phyloP scores from a whole-genome alignment of 2,888 invertebrate species.

The Endotricha flammealis region DNA sequence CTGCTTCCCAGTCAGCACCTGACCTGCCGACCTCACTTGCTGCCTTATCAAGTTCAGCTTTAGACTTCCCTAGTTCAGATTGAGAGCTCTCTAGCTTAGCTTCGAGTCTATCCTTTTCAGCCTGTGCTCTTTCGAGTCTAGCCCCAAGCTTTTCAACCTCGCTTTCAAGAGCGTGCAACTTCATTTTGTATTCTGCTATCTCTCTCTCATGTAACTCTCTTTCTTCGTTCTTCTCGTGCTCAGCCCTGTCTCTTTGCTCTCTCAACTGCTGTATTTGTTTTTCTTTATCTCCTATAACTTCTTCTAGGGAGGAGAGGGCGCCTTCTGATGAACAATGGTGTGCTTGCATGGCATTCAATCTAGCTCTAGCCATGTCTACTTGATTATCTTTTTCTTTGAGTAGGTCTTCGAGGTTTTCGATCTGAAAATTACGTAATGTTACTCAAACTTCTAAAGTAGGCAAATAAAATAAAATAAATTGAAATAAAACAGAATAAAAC shows the following conservation, averaged over 20 bases:
- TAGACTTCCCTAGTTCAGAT: conserved; percentile 95
- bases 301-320: conserved; percentile 94
- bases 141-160: conserved; percentile 94
- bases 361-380: conserved; percentile 95
- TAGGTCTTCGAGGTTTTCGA: conserved; percentile 97
- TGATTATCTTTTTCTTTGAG: conserved; percentile 99
- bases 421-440: conserved; percentile 77
- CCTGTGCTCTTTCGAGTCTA: conserved; percentile 91
- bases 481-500: conserved; percentile 22
- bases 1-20: conserved; percentile 92
- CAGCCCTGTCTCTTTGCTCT: conserved; percentile 96
- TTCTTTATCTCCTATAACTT: conserved; percentile 97
- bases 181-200: conserved; percentile 96
- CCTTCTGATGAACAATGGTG: conserved; percentile 96
- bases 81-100: conserved; percentile 94
- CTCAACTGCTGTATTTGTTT: conserved; percentile 96
- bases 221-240: conserved; percentile 97
- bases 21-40: conserved; percentile 93
- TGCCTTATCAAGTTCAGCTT: conserved; percentile 95
- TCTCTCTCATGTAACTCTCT: conserved; percentile 95
- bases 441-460: conserved; percentile 8
- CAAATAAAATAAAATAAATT: conserved; percentile 19
- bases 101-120: conserved; percentile 94
- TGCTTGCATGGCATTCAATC: conserved; percentile 94
- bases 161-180: conserved; percentile 92